Evolutionary conservation across 2,888 invertebrate genomes (phyloP).

Genomic region (Eristalinus sepulchralis): DNA sequence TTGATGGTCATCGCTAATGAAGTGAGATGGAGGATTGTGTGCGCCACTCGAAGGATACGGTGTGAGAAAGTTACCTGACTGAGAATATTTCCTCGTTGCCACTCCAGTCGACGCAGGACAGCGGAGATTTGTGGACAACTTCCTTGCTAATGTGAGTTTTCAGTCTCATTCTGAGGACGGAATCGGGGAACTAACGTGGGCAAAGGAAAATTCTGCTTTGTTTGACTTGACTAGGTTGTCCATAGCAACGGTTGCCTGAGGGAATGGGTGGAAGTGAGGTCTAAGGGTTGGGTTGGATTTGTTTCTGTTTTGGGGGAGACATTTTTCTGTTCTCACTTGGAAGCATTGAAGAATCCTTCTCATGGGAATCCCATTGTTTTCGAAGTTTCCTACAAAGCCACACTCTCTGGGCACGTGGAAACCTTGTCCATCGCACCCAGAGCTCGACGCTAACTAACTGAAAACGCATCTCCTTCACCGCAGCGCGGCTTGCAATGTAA

Average conservation of each 20-base stretch:
- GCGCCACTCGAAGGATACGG: not conserved
- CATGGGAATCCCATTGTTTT: no score
- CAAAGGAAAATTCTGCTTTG: slow-evolving; percentile 17
- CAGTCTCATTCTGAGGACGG: slow-evolving; percentile 86
- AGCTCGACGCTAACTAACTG: no score
- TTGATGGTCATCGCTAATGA: slow-evolving; percentile 92
- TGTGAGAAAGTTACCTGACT: slow-evolving; percentile 85
- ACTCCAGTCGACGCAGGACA: slow-evolving; percentile 96
- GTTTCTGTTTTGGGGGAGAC: no score
- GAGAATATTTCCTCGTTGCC: slow-evolving; percentile 96
- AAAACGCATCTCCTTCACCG: not conserved
- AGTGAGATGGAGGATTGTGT: not conserved
- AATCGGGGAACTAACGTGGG: not conserved
- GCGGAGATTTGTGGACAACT: slow-evolving; percentile 87
- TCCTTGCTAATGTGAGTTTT: slow-evolving; percentile 90
- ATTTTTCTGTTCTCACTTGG: no score
- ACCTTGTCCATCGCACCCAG: no score
- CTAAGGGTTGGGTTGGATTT: not conserved
- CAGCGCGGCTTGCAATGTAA: not conserved
- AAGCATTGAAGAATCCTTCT: no score
- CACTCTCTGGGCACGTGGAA: no score
- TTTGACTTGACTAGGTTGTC: not conserved
- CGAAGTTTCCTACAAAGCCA: no score
- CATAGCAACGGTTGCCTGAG: slow-evolving; percentile 13
- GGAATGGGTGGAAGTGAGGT: not conserved